Conservation (phyloP, 1,140 invertebrate genomes). For the Cyclargus thomasi region DNA sequence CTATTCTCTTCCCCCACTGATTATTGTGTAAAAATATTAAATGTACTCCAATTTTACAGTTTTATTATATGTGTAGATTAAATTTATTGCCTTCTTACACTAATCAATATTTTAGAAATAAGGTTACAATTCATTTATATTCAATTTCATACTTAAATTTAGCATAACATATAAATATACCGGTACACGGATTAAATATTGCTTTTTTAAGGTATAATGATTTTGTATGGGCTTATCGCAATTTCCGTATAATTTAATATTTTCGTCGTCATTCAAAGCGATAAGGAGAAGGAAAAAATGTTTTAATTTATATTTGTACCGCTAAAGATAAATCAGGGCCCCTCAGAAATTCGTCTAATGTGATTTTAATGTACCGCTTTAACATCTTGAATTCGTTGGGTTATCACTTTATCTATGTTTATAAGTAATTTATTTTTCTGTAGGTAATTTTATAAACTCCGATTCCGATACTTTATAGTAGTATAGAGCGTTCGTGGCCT, state of each 20-base stretch:
- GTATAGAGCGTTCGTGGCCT: too few species aligned
- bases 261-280: constrained; percentile 43
- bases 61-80: too few species aligned
- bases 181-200: constrained; percentile 11
- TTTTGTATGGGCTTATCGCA: constrained; percentile 34
- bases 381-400: constrained; percentile 54
- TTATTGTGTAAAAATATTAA: too few species aligned
- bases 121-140: too few species aligned
- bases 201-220: background rate
- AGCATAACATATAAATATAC: background rate
- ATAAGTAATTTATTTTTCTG: constrained; percentile 42
- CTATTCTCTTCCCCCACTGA: too few species aligned
- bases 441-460: background rate
- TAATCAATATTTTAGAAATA: too few species aligned
- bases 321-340: constrained; percentile 56
- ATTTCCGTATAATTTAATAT: constrained; percentile 68
- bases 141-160: too few species aligned
- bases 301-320: constrained; percentile 60
- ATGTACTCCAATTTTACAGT: too few species aligned
- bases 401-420: constrained; percentile 6
- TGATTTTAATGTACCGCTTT: constrained; percentile 70
- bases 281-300: constrained; percentile 45
- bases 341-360: constrained; percentile 63
- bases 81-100: too few species aligned
- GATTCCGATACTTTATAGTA: background rate